Evolutionary conservation across 2,888 invertebrate species (phyloP), one percentile per base, ranked within the genome.

Genomic region (Pasiphila rectangulata): DNA sequence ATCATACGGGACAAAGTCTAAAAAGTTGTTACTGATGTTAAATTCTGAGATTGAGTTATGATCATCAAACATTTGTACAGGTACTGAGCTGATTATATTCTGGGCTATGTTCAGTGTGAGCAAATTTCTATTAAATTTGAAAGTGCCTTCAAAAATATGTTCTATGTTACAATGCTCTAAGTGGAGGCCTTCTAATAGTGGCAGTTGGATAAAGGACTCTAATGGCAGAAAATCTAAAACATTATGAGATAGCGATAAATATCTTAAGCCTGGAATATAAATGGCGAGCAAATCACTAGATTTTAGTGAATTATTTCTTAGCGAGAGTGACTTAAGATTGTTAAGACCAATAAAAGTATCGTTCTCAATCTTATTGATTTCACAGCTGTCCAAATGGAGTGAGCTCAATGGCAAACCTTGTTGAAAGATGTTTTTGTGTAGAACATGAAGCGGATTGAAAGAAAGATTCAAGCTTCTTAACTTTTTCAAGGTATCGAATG

Each of bases 381-480:
- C 93, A 60, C 95, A 95, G 67, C 94, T 95, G 60, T 93, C 91
- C 56, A 96, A 82, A 71, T 93, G 93, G 13, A 96, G 79, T 19
- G 92, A 91, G 51, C 94, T 91, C 27, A 96, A 89, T 0, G 94
- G 94, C 54, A 96, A 78, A 16, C 94, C 93, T 56, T 94, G 94
- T 67, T 94, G 93, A 66, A 96, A 95, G 55, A 94, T 91, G 54
- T 92, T 91, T 60, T 92, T 93, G 54, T 94, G 93, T 4, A 97
- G 83, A 36, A 92, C 87, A 54, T 90, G 90, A 10, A 97, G 77
- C 4, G 91, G 91, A 83, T 97, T 97, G 60, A 93, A 92, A 0
- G 95, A 94, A 17, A 97, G 85, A 75, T 96, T 95, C 12, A 97
- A 85, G 21, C 93, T 91, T 54, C 94, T 90, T 4, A 97, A 81